Evolutionary conservation across 2,888 invertebrate genomes (phyloP).

Genomic region (Erannis defoliaria): DNA sequence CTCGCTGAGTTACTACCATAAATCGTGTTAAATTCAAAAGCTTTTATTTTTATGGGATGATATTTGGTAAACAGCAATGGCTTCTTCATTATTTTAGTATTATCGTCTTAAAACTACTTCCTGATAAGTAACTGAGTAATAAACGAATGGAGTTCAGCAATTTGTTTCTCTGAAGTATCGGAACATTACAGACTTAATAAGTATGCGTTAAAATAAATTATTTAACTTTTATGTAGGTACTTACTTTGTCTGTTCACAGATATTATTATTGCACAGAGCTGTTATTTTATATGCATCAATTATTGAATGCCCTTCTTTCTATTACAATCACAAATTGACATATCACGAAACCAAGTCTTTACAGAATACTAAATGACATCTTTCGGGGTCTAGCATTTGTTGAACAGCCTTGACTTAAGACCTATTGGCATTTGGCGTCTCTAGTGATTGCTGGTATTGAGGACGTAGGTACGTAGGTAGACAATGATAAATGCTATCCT

Average conservation of each 20-base stretch:
- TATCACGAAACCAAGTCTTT: constrained; percentile 69
- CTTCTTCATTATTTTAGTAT: constrained; percentile 13
- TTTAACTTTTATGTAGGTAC: background rate
- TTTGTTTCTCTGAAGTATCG: background rate
- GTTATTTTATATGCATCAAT: constrained; percentile 8
- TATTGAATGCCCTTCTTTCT: constrained; percentile 3
- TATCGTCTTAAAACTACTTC: background rate
- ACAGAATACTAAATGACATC: constrained; percentile 49
- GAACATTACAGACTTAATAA: background rate
- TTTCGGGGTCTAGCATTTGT: constrained; percentile 36
- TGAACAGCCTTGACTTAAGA: constrained; percentile 62
- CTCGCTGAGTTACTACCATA: constrained; percentile 13
- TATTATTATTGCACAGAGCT: background rate
- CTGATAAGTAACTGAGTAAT: background rate
- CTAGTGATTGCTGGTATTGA: constrained; percentile 31
- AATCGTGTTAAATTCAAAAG: constrained; percentile 27
- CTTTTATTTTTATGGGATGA: constrained; percentile 26
- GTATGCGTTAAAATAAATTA: too few species aligned
- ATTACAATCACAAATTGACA: constrained; percentile 60
- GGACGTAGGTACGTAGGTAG: constrained; percentile 1
- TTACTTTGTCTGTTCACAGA: background rate
- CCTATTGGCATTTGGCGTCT: constrained; percentile 62
- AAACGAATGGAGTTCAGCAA: too few species aligned
- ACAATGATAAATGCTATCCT: constrained; percentile 18
- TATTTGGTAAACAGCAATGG: constrained; percentile 24